phyloP scores from a whole-genome alignment of 2,797 vertebrate genomes.

The Lithobates pipiens region DNA sequence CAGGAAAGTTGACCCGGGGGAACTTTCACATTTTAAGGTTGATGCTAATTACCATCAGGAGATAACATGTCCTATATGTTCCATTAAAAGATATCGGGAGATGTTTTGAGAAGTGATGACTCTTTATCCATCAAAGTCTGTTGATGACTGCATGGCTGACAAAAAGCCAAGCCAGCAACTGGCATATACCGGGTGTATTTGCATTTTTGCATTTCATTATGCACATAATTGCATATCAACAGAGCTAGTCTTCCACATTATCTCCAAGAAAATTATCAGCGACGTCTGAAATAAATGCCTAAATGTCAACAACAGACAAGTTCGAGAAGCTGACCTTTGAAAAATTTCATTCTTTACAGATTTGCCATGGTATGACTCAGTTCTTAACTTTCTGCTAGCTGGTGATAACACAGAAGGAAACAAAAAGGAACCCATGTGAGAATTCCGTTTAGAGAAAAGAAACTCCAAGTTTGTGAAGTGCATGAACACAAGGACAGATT shows the following conservation, averaged over 20 bases:
- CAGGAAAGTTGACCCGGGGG: conserved; percentile 68
- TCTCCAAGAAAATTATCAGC: conserved; percentile 92
- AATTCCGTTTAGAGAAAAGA: conserved; percentile 54
- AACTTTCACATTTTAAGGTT: conserved; percentile 76
- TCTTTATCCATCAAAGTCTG: conserved; percentile 90
- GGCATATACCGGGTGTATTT: conserved; percentile 88
- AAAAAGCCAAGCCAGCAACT: conserved; percentile 87
- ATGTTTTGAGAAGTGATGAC: conserved; percentile 82
- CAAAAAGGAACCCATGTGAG: conserved; percentile 51
- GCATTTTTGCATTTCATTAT: conserved; percentile 99
- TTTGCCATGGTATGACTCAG: conserved; percentile 71
- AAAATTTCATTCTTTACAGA: conserved; percentile 81
- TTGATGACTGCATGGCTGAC: conserved; percentile 83
- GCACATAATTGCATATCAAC: conserved; percentile 92
- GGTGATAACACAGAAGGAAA: conserved; percentile 74
- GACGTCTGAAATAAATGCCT: conserved; percentile 92
- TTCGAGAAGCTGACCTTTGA: conserved; percentile 94
- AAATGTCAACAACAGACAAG: conserved; percentile 97
- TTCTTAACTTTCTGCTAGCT: conserved; percentile 75
- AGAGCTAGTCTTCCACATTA: conserved; percentile 88
- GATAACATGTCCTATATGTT: conserved; percentile 71
- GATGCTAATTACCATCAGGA: conserved; percentile 77
- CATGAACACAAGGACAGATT: conserved; percentile 40
- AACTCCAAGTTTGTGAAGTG: conserved; percentile 60
- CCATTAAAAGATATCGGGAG: conserved; percentile 80